Evolutionary conservation across 2,888 invertebrate species (phyloP), one percentile per base, ranked within the genome.

Genomic region (Lasioglossum calceatum): DNA sequence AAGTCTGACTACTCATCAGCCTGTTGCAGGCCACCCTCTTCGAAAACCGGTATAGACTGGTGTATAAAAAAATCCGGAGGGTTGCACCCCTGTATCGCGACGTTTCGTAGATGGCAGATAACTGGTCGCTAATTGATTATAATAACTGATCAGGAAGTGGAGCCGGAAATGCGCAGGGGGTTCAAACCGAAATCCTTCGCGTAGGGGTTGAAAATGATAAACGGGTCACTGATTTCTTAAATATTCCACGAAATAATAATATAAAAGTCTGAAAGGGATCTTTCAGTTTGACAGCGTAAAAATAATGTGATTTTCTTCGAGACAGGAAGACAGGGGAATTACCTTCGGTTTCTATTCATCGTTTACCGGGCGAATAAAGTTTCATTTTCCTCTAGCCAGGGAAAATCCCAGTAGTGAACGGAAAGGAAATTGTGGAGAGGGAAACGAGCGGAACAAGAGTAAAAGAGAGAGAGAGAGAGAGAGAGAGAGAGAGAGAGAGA

Each of bases 91-190:
- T 91, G 85, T 82, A 87, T 72, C 72, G 77, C 77, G 78, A 47
- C 75, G 77, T 82, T 82, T 79, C 75, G 92, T 93, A 91, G 94
- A 93, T 93, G 89, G 90, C 91, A 92, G 94, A 93, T 94, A 95
- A 93, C 93, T 88, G 92, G 91, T 87, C 91, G 94, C 94, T 95
- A 95, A 95, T 95, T 95, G 94, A 95, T 95, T 95, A 94, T 93
- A 94, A 95, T 94, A 94, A 94, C 91, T 88, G 88, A 81, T 70
- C 77, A 67, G 92, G 89, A 90, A 90, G 85, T 79, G 89, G 78
- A 87, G 84, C 86, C 89, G 90, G 91, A 86, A 86, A 78, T 54
- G 27, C 42, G 39, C 39, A 73, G 70, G 76, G 74, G 50, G 47
- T 58, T 32, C n/a, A 64, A 19, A 54, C 10, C 10, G 23, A 23